Conservation (phyloP, 2,888 invertebrate genomes). For the Phyllotreta striolata region DNA sequence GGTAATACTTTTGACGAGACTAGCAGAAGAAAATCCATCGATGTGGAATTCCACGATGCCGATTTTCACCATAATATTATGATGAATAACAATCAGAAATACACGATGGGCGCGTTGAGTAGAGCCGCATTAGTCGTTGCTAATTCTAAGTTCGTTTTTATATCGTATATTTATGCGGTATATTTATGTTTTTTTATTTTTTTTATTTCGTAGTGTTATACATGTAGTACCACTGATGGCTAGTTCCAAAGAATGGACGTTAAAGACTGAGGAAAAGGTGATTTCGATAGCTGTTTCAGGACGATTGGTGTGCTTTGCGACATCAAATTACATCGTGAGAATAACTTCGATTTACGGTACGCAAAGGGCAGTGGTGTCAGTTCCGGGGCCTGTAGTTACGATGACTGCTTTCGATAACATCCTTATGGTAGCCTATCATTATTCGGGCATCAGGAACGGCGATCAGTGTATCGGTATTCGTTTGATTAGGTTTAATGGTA, state of each 20-base stretch:
- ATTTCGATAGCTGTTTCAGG: slow-evolving; percentile 72
- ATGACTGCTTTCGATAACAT: slow-evolving; percentile 70
- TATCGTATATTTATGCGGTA: neutral
- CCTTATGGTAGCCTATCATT: slow-evolving; percentile 74
- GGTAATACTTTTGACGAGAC: slow-evolving; percentile 71
- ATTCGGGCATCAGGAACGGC: slow-evolving; percentile 62
- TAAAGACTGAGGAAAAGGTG: slow-evolving; percentile 77
- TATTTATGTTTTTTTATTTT: slow-evolving; percentile 9
- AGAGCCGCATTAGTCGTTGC: slow-evolving; percentile 81
- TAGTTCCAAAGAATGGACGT: slow-evolving; percentile 87
- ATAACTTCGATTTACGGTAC: slow-evolving; percentile 87
- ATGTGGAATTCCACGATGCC: slow-evolving; percentile 95
- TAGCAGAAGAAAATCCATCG: slow-evolving; percentile 76
- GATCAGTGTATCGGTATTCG: slow-evolving; percentile 67
- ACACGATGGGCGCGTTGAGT: slow-evolving; percentile 89
- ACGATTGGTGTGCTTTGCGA: slow-evolving; percentile 82
- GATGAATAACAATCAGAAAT: slow-evolving; percentile 84
- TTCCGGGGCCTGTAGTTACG: slow-evolving; percentile 78
- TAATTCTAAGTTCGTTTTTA: slow-evolving; percentile 66
- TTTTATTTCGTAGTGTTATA: slow-evolving; percentile 71
- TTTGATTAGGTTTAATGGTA: slow-evolving; percentile 64
- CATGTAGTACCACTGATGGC: slow-evolving; percentile 77
- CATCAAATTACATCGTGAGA: slow-evolving; percentile 77
- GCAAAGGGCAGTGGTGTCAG: slow-evolving; percentile 78
- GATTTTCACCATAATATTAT: slow-evolving; percentile 89